Evolutionary conservation across 2,113 vertebrate species (phyloP).

Genomic region (Pseudopodoces humilis): DNA sequence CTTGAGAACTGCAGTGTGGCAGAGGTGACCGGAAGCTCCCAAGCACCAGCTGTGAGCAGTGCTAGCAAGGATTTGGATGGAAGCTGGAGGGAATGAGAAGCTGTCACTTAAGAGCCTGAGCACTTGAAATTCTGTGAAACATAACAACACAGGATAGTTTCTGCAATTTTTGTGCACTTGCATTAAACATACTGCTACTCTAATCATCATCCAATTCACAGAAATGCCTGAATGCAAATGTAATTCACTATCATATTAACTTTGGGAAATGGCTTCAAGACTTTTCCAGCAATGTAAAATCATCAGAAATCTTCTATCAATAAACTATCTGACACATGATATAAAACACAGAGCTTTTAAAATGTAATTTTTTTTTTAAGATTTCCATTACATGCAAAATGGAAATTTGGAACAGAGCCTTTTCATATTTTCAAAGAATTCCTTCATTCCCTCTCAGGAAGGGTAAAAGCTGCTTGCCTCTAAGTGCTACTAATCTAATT

Average conservation of each 20-base stretch:
- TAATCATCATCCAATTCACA: constrained; percentile 27
- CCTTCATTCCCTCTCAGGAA: neutral
- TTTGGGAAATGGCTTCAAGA: constrained; percentile 3
- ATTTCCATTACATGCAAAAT: neutral
- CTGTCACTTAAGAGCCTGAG: constrained; percentile 9
- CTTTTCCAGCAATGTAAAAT: neutral
- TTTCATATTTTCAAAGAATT: neutral
- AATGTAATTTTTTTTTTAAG: neutral
- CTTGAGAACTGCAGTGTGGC: neutral
- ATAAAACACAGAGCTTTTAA: neutral
- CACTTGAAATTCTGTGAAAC: constrained; percentile 32
- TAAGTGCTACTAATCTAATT: neutral
- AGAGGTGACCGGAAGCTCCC: constrained; percentile 15
- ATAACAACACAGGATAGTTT: neutral
- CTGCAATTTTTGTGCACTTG: constrained; percentile 7
- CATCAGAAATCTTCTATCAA: neutral
- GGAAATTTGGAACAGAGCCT: neutral
- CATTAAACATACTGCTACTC: neutral
- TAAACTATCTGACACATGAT: neutral
- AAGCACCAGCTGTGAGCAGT: constrained; percentile 26
- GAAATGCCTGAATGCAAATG: constrained; percentile 21
- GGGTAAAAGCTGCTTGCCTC: neutral
- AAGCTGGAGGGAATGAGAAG: constrained; percentile 39
- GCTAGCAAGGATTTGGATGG: constrained; percentile 4
- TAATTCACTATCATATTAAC: neutral